A percentile compares a stretch with the other conserved stretches of the same genome.
Conservation (phyloP, 2,888 invertebrate genomes). For the Aspidiotus rigidus region DNA sequence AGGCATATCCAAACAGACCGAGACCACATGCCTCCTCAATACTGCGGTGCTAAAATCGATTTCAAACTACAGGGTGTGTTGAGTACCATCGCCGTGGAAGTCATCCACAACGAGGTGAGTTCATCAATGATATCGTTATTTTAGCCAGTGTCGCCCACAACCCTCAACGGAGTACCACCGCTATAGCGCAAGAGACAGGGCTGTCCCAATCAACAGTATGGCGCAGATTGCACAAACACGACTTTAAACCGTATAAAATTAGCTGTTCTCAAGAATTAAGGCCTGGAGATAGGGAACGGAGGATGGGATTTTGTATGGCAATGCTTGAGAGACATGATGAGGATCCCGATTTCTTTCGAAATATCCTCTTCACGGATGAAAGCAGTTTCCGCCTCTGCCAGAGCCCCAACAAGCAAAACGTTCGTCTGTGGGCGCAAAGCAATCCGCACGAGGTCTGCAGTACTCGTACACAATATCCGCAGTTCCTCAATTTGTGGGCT, state of each 20-base stretch:
- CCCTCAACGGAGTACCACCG: neutral
- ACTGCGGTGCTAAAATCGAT: neutral
- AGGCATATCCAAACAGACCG: neutral
- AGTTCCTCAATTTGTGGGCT: neutral
- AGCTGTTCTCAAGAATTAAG: neutral
- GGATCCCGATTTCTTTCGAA: neutral
- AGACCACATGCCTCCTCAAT: constrained; percentile 3
- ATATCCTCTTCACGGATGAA: neutral
- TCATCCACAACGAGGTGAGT: constrained; percentile 7
- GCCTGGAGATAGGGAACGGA: neutral
- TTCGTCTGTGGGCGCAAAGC: neutral
- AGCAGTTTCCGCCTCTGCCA: neutral
- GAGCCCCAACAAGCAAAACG: neutral
- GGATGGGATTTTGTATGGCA: neutral
- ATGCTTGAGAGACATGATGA: neutral
- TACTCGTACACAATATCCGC: neutral
- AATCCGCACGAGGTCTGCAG: neutral
- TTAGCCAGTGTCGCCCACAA: neutral
- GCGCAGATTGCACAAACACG: neutral
- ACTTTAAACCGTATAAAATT: constrained; percentile 6
- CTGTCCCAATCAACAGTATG: constrained; percentile 1
- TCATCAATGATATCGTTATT: neutral
- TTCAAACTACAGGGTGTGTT: constrained; percentile 1
- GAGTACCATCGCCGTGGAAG: neutral
- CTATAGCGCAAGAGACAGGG: constrained; percentile 6